Evolutionary conservation across 2,888 invertebrate species (phyloP).

Genomic region (Zygaena filipendulae): DNA sequence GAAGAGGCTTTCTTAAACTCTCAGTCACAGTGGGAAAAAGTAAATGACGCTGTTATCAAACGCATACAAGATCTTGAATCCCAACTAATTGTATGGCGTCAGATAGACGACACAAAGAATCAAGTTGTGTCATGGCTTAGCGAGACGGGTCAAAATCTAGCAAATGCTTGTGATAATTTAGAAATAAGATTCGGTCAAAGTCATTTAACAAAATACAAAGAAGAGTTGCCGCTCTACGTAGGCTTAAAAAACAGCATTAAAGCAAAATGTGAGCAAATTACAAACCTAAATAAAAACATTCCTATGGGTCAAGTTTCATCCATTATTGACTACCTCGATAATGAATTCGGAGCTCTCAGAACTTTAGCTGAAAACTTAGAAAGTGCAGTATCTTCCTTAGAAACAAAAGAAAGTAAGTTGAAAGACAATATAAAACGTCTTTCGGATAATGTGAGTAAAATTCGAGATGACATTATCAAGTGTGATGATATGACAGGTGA

Average conservation of each 20-base stretch:
- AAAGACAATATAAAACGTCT: conserved; percentile 77
- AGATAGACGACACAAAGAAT: conserved; percentile 87
- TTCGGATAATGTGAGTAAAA: conserved; percentile 75
- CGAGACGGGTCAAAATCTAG: conserved; percentile 81
- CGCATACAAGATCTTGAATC: conserved; percentile 86
- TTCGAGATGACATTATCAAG: conserved; percentile 86
- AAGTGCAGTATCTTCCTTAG: conserved; percentile 76
- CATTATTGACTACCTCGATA: conserved; percentile 74
- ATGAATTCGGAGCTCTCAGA: conserved; percentile 81
- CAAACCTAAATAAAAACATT: conserved; percentile 77
- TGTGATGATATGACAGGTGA: conserved; percentile 92
- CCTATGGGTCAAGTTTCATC: conserved; percentile 76
- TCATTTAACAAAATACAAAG: conserved; percentile 84
- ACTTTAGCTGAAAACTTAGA: conserved; percentile 80
- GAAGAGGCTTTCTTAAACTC: conserved; percentile 71
- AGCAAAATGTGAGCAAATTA: conserved; percentile 82
- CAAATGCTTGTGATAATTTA: conserved; percentile 79
- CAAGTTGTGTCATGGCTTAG: conserved; percentile 86
- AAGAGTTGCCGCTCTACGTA: conserved; percentile 83
- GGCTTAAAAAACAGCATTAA: conserved; percentile 81
- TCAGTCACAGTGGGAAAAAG: conserved; percentile 76
- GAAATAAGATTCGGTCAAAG: conserved; percentile 85
- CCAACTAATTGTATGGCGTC: conserved; percentile 92
- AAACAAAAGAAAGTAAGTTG: conserved; percentile 78
- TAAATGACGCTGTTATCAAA: conserved; percentile 77